These are phyloP conservation scores for Nematostella vectensis DNA, from an alignment of 92 coral and sea anemone genomes.

Conservation along the genomic window DNA sequence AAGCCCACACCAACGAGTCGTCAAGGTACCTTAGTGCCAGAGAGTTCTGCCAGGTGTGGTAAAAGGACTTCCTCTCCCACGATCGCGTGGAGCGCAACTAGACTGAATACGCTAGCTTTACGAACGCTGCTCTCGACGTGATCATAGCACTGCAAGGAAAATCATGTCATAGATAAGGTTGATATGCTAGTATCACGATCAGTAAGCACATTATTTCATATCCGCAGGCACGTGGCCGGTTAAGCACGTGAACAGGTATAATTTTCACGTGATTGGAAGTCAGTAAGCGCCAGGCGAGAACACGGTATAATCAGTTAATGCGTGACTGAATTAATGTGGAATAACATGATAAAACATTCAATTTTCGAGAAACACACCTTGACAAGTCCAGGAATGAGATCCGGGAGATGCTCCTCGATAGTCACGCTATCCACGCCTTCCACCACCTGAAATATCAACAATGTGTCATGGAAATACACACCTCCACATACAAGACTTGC, in stretches of 20 bases:
- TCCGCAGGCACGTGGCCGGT: neutral
- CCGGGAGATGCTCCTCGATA: conserved; percentile 65
- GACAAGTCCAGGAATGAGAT: conserved; percentile 78
- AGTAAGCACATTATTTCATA: neutral
- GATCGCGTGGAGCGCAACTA: conserved; percentile 74
- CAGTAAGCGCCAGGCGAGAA: no score
- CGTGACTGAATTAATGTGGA: no score
- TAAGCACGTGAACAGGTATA: neutral
- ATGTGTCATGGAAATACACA: no score
- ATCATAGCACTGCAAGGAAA: conserved; percentile 74
- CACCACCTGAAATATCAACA: conserved; percentile 74
- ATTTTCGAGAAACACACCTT: conserved; percentile 72
- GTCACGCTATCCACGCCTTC: conserved; percentile 93
- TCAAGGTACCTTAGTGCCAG: conserved; percentile 79
- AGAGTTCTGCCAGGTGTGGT: conserved; percentile 90
- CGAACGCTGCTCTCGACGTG: conserved; percentile 97
- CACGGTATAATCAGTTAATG: no score
- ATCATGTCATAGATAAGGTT: no score
- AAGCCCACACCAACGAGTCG: neutral
- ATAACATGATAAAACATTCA: no score
- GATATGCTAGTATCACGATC: neutral
- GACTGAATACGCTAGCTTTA: conserved; percentile 96
- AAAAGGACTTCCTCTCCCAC: conserved; percentile 76
- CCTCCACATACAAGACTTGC: no score
- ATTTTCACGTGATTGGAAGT: no score